Base-by-base conservation (phyloP, 2,888 invertebrate genomes). In the Phragmatobia fuliginosa region DNA sequence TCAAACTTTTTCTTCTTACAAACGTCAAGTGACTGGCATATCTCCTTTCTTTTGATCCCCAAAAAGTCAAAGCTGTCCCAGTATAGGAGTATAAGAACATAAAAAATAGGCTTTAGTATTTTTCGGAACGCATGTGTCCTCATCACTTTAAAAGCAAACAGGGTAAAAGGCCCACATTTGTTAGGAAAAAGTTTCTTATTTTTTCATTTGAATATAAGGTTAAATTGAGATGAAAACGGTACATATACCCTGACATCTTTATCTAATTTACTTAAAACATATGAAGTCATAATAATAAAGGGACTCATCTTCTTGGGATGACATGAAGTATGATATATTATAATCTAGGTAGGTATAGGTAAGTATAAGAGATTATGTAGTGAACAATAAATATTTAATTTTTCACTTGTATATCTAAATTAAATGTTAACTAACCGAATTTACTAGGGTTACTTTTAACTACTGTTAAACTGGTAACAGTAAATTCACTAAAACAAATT, bases 91-190 rank as follows among this genome's bases (percentile, higher is more conserved):
- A 14, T 18, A 62, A 28, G 16, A 66, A 66, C 41, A 33, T 45
- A 69, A 73, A 73, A 49, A 66, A 62, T 25, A 36, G 36, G 28
- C 41, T 66, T 62, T 68, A 59, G 31, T 45, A 66, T 62, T 32
- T 60, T 49, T 61, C 62, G 62, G 10, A 38, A 52, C 56, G 62
- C 66, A 49, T 66, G 66, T 68, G 67, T 77, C 70, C 68, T 62
- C 66, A 78, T 72, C 70, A 68, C 70, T 67, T 77, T 62, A 73
- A 71, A 60, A 66, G 65, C 62, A 72, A 80, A 78, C 58, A 62
- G 68, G 31, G 49, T 61, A 18, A 62, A 70, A 69, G 60, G 31
- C 28, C 21, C 32, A 16, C 52, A 63, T 77, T 67, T 66, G 33
- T 66, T 25, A 62, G 16, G 16, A 60, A 72, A 70, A 60, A 28